Conservation (phyloP, 1,140 invertebrate species). For the Teleopsis dalmanni region DNA sequence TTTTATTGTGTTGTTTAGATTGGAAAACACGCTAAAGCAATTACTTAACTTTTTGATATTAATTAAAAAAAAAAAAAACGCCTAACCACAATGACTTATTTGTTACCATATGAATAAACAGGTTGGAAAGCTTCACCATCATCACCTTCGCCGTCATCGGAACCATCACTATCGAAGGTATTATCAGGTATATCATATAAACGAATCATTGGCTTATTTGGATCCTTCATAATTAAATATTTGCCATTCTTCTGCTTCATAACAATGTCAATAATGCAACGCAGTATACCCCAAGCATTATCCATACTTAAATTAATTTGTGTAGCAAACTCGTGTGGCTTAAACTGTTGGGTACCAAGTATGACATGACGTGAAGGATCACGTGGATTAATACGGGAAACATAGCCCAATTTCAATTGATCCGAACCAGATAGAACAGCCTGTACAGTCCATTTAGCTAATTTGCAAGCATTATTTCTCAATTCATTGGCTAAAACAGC, state of each 20-base stretch:
- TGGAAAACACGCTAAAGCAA: neutral
- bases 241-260: constrained; percentile 97
- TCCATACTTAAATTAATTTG: constrained; percentile 99
- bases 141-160: constrained; percentile 77
- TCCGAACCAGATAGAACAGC: constrained; percentile 93
- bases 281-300: constrained; percentile 97
- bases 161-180: constrained; percentile 95
- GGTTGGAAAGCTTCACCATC: constrained; percentile 51
- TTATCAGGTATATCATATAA: constrained; percentile 97
- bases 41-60: constrained; percentile 8
- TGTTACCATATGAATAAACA: constrained; percentile 27
- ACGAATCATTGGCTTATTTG: constrained; percentile 94
- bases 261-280: constrained; percentile 95
- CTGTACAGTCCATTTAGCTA: constrained; percentile 99
- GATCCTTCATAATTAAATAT: constrained; percentile 99
- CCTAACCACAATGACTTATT: too few relatives aligned
- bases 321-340: constrained; percentile 95
- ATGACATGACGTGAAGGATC: constrained; percentile 97
- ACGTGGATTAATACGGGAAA: constrained; percentile 84
- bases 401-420: constrained; percentile 98
- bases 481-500: constrained; percentile 97
- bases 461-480: constrained; percentile 96
- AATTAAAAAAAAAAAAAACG: too few relatives aligned
- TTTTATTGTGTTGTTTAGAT: too few relatives aligned
- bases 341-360: constrained; percentile 96